A percentile compares a stretch with the other conserved stretches of the same genome.
Evolutionary conservation across 2,113 vertebrate genomes (phyloP).

Genomic region (Lanius collurio): DNA sequence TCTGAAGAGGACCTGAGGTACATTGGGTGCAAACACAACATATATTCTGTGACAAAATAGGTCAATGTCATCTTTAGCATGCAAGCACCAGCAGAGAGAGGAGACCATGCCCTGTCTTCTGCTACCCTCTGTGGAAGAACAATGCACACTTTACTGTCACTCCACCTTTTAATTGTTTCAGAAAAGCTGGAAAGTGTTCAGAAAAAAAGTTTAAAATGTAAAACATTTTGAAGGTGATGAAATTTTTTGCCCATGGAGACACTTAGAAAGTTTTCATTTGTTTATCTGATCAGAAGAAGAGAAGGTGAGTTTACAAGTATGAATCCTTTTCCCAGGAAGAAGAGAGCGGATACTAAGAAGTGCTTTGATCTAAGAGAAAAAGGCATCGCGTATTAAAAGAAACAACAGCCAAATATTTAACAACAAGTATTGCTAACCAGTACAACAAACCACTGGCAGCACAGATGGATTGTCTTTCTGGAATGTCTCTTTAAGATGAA

Average conservation of each 20-base stretch:
- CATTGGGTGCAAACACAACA: accelerated
- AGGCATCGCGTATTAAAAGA: neutral
- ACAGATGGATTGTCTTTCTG: neutral
- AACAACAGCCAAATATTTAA: neutral
- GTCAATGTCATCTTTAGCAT: neutral
- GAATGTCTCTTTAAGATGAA: neutral
- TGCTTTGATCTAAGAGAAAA: neutral
- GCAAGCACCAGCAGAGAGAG: neutral
- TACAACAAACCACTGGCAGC: neutral
- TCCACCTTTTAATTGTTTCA: neutral
- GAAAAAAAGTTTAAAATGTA: neutral
- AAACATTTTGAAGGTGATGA: neutral
- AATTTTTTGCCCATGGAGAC: neutral
- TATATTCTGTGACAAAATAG: neutral
- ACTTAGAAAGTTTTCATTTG: neutral
- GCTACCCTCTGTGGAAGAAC: neutral
- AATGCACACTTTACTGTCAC: neutral
- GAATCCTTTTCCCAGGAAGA: neutral
- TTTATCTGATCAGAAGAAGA: constrained; percentile 6
- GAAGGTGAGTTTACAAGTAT: neutral
- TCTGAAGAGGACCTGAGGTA: neutral
- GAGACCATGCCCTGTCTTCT: neutral
- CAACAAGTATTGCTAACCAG: neutral
- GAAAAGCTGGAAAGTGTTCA: neutral
- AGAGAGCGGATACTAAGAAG: neutral